Conservation (phyloP, 2,113 vertebrate species). For the Pogona vitticeps region DNA sequence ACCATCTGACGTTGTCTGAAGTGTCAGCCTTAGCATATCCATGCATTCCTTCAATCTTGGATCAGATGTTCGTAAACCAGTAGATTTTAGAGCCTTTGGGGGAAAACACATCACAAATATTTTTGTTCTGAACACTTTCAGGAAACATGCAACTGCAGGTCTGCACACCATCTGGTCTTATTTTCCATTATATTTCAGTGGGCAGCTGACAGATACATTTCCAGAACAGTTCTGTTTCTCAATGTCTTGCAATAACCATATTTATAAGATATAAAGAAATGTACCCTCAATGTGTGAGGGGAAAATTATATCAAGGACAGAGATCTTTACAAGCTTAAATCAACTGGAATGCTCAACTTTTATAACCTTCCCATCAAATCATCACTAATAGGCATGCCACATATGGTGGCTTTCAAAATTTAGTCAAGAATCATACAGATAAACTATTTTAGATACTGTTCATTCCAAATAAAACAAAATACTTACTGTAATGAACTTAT, state of each 20-base stretch:
- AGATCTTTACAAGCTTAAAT: not conserved
- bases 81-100: slow-evolving; percentile 92
- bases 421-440: not conserved
- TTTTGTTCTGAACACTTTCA: not conserved
- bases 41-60: slow-evolving; percentile 97
- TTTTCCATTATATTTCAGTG: not conserved
- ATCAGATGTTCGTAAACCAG: slow-evolving; percentile 95
- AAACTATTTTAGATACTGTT: not conserved
- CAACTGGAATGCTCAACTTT: not conserved
- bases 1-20: slow-evolving; percentile 95
- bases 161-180: not conserved
- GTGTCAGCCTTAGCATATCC: slow-evolving; percentile 96
- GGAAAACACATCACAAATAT: not conserved
- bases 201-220: not conserved
- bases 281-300: not conserved
- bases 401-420: not conserved
- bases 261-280: not conserved
- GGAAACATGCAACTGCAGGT: not conserved
- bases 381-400: fast-evolving
- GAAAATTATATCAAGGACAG: not conserved
- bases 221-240: not conserved
- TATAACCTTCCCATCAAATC: not conserved
- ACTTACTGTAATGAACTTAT: slow-evolving; percentile 98
- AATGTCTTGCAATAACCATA: not conserved
- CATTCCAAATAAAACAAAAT: slow-evolving; percentile 45